Percentiles rank a stretch among this genome's conserved stretches.
Evolutionary conservation across 2,113 vertebrate species (phyloP).

Genomic region (Callionymus lyra): DNA sequence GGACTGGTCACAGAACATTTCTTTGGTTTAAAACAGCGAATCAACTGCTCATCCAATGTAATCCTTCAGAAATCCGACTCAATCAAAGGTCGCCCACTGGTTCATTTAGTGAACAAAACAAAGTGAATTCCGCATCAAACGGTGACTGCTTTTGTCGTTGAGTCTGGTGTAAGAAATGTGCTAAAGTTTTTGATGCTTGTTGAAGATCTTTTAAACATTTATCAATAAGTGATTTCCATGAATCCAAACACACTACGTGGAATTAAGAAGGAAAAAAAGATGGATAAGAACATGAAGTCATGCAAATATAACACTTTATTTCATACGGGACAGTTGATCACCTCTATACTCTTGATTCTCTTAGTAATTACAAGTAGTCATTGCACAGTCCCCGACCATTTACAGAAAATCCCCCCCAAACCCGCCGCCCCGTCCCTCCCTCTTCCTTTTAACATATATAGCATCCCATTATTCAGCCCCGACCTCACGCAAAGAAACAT

Average conservation of each 20-base stretch:
- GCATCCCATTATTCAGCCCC: constrained; percentile 1
- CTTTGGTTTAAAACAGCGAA: too few species aligned
- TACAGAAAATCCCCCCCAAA: constrained; percentile 33
- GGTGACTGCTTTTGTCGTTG: constrained; percentile 55
- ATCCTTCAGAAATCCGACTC: too few species aligned
- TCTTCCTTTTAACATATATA: constrained; percentile 1
- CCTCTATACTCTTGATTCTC: constrained; percentile 51
- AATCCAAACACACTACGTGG: constrained; percentile 53
- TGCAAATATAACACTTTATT: constrained; percentile 78
- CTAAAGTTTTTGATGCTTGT: neutral
- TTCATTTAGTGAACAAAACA: too few species aligned
- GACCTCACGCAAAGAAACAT: constrained; percentile 37
- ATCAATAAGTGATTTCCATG: neutral
- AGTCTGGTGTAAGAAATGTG: constrained; percentile 52
- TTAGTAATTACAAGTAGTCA: constrained; percentile 64
- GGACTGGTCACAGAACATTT: too few species aligned
- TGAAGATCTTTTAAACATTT: neutral
- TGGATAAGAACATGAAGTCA: constrained; percentile 63
- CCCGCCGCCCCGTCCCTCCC: neutral
- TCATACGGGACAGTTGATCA: constrained; percentile 45
- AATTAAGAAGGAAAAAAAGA: constrained; percentile 41
- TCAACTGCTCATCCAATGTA: too few species aligned
- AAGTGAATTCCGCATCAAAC: constrained; percentile 35
- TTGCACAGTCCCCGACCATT: constrained; percentile 62
- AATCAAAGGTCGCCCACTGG: too few species aligned